These are phyloP conservation scores for Pemphigus obesinymphae DNA, from an alignment of 1,140 invertebrate species.

Conservation along the genomic window DNA sequence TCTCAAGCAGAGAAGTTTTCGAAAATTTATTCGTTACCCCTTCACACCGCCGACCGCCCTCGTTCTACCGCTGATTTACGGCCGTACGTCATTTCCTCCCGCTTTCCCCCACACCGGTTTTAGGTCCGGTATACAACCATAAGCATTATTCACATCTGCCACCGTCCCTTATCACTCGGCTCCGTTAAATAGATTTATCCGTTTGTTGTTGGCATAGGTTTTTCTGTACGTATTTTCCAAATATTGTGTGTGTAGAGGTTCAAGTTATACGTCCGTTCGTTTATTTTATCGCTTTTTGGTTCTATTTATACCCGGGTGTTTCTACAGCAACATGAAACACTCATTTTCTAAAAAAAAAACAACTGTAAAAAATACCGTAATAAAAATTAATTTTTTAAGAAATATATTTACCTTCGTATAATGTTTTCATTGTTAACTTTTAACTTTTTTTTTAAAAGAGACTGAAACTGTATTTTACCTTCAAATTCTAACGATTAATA, in stretches of 20 bases:
- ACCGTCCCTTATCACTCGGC: slow-evolving; percentile 30
- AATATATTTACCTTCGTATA: too few relatives aligned
- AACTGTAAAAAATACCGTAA: too few relatives aligned
- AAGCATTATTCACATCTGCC: slow-evolving; percentile 36
- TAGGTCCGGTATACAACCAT: neutral
- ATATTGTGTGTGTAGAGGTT: neutral
- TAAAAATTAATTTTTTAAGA: too few relatives aligned
- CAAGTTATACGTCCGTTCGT: neutral
- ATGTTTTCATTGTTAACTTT: too few relatives aligned
- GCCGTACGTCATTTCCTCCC: neutral
- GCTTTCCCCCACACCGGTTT: neutral
- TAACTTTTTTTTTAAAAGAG: too few relatives aligned
- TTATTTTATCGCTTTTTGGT: neutral
- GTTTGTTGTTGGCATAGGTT: slow-evolving; percentile 15
- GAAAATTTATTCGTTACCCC: slow-evolving; percentile 19
- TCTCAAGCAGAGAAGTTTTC: slow-evolving; percentile 8
- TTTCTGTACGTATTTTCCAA: neutral
- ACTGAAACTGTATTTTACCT: too few relatives aligned
- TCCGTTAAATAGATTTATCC: slow-evolving; percentile 27
- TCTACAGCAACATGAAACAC: too few relatives aligned
- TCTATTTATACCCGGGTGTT: neutral
- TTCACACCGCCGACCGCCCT: neutral
- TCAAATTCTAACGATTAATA: too few relatives aligned
- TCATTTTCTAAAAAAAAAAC: too few relatives aligned
- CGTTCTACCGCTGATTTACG: neutral